phyloP scores from a whole-genome alignment of 2,797 vertebrate species.

The Molossus molossus region DNA sequence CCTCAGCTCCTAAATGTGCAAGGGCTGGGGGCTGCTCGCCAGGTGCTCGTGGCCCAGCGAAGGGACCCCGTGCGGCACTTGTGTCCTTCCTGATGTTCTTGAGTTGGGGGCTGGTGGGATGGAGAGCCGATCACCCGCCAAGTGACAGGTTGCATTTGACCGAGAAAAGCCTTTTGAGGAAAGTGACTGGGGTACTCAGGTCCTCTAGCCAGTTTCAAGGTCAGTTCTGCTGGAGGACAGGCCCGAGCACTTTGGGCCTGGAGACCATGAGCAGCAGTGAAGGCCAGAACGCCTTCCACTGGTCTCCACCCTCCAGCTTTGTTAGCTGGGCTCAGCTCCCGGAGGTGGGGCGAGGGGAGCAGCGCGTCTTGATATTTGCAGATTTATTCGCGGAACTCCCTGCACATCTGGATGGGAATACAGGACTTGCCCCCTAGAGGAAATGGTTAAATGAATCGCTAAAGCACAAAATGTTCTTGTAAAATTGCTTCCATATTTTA shows the following conservation, averaged over 20 bases:
- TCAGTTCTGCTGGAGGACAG: not conserved
- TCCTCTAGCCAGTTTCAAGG: not conserved
- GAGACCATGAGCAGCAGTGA: not conserved
- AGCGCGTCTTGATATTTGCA: slow-evolving; percentile 80
- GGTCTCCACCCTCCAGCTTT: slow-evolving; percentile 64
- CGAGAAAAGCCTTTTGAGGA: not conserved
- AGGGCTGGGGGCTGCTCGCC: not conserved
- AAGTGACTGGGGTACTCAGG: not conserved
- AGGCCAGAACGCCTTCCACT: not conserved
- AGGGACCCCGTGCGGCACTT: not conserved
- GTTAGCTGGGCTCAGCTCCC: slow-evolving; percentile 74
- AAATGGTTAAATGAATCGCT: slow-evolving; percentile 88
- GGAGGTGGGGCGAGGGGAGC: not conserved
- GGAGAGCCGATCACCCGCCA: not conserved
- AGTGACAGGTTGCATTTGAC: not conserved
- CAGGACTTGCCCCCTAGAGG: slow-evolving; percentile 82
- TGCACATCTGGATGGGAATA: slow-evolving; percentile 83
- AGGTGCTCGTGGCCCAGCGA: not conserved
- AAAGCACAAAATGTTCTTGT: slow-evolving; percentile 87
- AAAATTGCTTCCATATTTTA: slow-evolving; percentile 89
- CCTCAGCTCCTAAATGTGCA: not conserved
- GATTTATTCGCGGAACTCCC: slow-evolving; percentile 84
- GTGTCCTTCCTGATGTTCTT: not conserved
- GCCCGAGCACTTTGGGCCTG: not conserved
- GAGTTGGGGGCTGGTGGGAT: not conserved